These are phyloP conservation scores for Lophotriccus pileatus DNA, from an alignment of 2,797 vertebrate genomes.

Conservation along the genomic window DNA sequence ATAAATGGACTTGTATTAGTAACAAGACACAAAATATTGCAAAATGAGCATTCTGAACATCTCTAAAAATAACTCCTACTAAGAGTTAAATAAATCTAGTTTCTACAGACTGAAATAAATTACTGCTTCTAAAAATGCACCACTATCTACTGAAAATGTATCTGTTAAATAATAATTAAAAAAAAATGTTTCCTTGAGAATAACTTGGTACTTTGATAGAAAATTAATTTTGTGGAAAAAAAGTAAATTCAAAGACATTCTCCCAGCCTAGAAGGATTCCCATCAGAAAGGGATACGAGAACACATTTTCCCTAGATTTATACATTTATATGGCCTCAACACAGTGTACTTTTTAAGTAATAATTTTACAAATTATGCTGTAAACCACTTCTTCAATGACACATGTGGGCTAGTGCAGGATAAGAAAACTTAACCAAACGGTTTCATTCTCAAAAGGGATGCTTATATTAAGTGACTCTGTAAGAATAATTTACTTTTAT, in stretches of 20 bases:
- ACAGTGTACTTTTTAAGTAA: neutral
- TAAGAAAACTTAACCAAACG: neutral
- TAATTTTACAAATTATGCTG: neutral
- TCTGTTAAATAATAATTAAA: neutral
- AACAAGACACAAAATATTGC: neutral
- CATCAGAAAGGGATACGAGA: neutral
- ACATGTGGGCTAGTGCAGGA: neutral
- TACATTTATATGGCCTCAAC: neutral
- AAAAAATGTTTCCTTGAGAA: neutral
- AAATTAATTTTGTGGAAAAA: neutral
- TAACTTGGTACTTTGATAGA: neutral
- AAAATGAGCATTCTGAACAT: neutral
- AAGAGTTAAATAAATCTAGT: neutral
- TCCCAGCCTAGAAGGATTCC: neutral
- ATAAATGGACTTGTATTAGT: neutral
- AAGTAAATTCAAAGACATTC: neutral
- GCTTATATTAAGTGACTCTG: neutral
- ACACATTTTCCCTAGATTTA: neutral
- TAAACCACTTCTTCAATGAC: neutral
- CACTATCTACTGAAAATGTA: neutral
- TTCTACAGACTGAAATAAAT: neutral
- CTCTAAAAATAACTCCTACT: neutral
- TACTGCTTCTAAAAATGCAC: neutral
- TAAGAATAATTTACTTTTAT: neutral
- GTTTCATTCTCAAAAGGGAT: neutral